Evolutionary conservation across 2,888 invertebrate genomes (phyloP).

Genomic region (Podotricha telesiphe): DNA sequence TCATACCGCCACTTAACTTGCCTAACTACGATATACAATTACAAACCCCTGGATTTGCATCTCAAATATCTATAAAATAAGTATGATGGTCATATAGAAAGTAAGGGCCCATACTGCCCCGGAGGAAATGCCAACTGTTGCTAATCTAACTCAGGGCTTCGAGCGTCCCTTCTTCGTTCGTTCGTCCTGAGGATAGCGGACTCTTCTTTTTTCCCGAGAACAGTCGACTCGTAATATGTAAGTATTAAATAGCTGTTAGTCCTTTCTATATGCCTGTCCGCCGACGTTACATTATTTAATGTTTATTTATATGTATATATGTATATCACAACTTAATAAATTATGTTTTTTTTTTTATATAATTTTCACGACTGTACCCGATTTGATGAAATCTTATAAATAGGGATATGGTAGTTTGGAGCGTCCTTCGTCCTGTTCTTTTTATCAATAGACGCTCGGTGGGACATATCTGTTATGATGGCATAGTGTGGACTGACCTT

Average conservation of each 20-base stretch:
- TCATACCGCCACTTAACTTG: slow-evolving; percentile 69
- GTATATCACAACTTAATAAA: slow-evolving; percentile 79
- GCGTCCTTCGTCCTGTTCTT: slow-evolving; percentile 53
- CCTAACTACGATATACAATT: slow-evolving; percentile 78
- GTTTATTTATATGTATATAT: slow-evolving; percentile 42
- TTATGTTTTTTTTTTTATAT: slow-evolving; percentile 58
- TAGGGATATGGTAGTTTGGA: slow-evolving; percentile 74
- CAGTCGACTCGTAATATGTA: slow-evolving; percentile 1
- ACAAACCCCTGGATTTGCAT: slow-evolving; percentile 75
- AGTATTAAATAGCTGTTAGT: not conserved
- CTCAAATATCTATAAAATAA: slow-evolving; percentile 47
- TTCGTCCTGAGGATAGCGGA: slow-evolving; percentile 7
- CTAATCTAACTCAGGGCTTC: slow-evolving; percentile 9
- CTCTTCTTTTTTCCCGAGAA: not conserved
- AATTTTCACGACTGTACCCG: slow-evolving; percentile 62
- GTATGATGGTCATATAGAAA: slow-evolving; percentile 37
- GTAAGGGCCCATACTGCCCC: slow-evolving; percentile 13
- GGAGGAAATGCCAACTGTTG: not conserved
- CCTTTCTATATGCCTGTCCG: slow-evolving; percentile 42
- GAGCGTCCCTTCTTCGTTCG: slow-evolving; percentile 3
- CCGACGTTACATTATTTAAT: slow-evolving; percentile 51
- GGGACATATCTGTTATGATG: slow-evolving; percentile 67
- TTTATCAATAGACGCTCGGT: slow-evolving; percentile 58
- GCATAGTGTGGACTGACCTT: slow-evolving; percentile 61
- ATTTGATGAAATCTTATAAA: slow-evolving; percentile 66